These are phyloP conservation scores for Aythya baeri DNA, from an alignment of 2,113 vertebrate genomes.

Conservation along the genomic window DNA sequence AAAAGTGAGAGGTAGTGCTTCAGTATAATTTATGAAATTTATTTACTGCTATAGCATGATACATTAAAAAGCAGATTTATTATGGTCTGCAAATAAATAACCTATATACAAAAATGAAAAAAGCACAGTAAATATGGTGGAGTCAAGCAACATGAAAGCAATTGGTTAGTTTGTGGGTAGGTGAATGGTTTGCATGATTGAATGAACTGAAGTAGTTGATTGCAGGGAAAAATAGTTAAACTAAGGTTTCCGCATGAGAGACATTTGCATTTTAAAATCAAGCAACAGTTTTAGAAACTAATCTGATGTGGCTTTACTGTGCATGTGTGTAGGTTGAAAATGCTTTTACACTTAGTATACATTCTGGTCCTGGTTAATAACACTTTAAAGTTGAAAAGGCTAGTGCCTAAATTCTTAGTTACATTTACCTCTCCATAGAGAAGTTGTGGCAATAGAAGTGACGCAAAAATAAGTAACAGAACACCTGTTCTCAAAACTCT, in stretches of 20 bases:
- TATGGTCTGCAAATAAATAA: neutral
- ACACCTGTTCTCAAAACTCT: neutral
- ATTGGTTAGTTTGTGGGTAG: neutral
- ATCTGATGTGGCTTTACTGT: neutral
- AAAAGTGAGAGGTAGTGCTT: neutral
- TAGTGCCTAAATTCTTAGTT: neutral
- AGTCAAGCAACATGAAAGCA: neutral
- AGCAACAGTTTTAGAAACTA: neutral
- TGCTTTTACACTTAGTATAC: neutral
- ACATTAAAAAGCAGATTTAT: neutral
- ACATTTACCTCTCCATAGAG: neutral
- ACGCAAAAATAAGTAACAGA: neutral
- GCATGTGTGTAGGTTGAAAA: neutral
- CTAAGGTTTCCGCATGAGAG: neutral
- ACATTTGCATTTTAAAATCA: neutral
- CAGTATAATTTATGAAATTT: fast-evolving
- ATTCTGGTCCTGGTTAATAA: neutral
- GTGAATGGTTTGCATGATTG: neutral
- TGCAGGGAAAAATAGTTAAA: neutral
- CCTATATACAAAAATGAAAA: neutral
- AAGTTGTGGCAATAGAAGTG: neutral
- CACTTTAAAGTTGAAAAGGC: neutral
- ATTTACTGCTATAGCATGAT: neutral
- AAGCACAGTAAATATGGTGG: neutral
- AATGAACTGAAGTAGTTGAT: neutral